These are phyloP conservation scores for Bombus haemorrhoidalis DNA, from an alignment of 1,140 invertebrate species.

Conservation along the genomic window DNA sequence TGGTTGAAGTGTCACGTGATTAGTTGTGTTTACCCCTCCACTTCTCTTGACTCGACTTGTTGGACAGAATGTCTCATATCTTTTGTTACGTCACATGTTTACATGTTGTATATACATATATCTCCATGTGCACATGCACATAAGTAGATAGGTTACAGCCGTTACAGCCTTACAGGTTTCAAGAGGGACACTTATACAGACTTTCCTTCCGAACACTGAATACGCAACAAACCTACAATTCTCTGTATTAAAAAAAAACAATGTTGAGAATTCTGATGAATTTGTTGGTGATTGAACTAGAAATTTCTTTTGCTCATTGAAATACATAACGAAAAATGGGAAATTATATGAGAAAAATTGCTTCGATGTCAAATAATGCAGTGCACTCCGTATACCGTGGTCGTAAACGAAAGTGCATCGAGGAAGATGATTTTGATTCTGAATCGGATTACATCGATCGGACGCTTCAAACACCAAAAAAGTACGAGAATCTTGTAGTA, in stretches of 20 bases:
- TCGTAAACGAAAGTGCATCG: conserved; percentile 80
- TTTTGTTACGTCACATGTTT: conserved; percentile 52
- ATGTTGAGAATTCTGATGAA: conserved; percentile 26
- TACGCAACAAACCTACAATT: not conserved
- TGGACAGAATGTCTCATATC: not conserved
- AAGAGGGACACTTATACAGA: not conserved
- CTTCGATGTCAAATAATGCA: conserved; percentile 77
- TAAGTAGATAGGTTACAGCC: too few species aligned
- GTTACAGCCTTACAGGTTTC: not conserved
- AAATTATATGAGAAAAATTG: conserved; percentile 76
- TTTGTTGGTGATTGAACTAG: not conserved
- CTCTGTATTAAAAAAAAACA: conserved; percentile 22
- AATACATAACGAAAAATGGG: conserved; percentile 71
- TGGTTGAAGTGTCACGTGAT: not conserved
- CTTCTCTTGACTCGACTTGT: not conserved
- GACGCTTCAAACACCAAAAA: conserved; percentile 80
- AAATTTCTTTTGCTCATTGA: conserved; percentile 14
- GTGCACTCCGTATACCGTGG: conserved; percentile 78
- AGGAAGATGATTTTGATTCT: conserved; percentile 77
- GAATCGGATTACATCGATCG: conserved; percentile 80
- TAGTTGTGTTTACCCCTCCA: not conserved
- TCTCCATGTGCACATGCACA: too few species aligned
- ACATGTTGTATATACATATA: conserved; percentile 9
- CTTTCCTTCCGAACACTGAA: not conserved
- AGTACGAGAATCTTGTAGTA: conserved; percentile 58